A percentile compares a stretch with the other conserved stretches of the same genome.
Conservation (phyloP, 2,888 invertebrate species). For the Callyntrura sp. region DNA sequence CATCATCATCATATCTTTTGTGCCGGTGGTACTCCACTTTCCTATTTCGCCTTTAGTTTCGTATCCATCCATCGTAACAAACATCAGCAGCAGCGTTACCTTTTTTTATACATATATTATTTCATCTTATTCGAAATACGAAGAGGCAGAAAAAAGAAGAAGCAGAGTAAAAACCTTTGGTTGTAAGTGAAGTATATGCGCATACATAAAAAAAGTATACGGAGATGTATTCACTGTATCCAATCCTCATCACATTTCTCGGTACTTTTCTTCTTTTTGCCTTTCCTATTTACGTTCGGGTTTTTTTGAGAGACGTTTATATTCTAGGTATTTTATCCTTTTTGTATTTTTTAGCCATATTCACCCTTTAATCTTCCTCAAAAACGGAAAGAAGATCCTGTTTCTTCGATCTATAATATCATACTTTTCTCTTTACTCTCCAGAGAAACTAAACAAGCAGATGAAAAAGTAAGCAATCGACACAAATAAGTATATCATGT, state of each 20-base stretch:
- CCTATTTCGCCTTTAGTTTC: conserved; percentile 65
- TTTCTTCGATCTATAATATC: conserved; percentile 74
- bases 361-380: conserved; percentile 81
- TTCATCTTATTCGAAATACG: conserved; percentile 52
- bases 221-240: conserved; percentile 40
- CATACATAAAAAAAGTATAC: conserved; percentile 50
- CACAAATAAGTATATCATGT: conserved; percentile 36
- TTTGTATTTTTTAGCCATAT: conserved; percentile 69
- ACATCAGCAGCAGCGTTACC: conserved; percentile 63
- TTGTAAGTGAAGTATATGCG: conserved; percentile 6
- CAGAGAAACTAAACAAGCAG: conserved; percentile 52
- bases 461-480: conserved; percentile 48
- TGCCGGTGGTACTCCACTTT: conserved; percentile 59
- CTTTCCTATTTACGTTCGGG: conserved; percentile 38
- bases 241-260: conserved; percentile 42
- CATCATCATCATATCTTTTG: conserved; percentile 71
- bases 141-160: not conserved
- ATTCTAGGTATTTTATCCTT: conserved; percentile 66
- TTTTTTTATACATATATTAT: too few relatives aligned
- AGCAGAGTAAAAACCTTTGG: conserved; percentile 14
- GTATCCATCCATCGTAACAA: conserved; percentile 51
- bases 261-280: conserved; percentile 23
- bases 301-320: conserved; percentile 52
- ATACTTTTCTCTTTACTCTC: conserved; percentile 62
- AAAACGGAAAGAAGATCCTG: conserved; percentile 61